phyloP scores from a whole-genome alignment of 2,797 vertebrate genomes.

The Chrosomus eos region DNA sequence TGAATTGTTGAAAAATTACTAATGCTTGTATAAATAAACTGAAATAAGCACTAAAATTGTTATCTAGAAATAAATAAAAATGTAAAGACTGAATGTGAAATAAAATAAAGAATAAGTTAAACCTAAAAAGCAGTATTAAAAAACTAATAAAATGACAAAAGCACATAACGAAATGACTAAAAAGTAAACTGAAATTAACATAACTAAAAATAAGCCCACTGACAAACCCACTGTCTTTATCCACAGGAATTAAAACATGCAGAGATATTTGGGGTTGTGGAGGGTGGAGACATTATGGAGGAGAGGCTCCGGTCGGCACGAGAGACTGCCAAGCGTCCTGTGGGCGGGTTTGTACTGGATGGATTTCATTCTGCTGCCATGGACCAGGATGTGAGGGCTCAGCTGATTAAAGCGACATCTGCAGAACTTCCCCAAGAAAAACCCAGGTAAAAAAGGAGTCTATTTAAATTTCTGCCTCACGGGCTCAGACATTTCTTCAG shows the following conservation, averaged over 20 bases:
- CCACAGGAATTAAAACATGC: slow-evolving; percentile 84
- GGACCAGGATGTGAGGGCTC: slow-evolving; percentile 79
- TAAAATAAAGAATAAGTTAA: neutral
- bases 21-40: no score
- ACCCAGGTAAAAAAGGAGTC: slow-evolving; percentile 80
- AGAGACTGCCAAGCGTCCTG: slow-evolving; percentile 93
- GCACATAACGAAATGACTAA: neutral
- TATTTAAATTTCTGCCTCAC: neutral
- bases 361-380: slow-evolving; percentile 84
- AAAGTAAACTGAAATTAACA: neutral
- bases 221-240: neutral
- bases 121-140: neutral
- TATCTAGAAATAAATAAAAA: neutral
- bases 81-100: neutral
- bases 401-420: slow-evolving; percentile 84
- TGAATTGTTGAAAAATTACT: neutral
- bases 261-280: slow-evolving; percentile 89
- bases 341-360: slow-evolving; percentile 93
- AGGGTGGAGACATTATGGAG: slow-evolving; percentile 90
- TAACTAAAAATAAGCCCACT: neutral
- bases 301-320: slow-evolving; percentile 90
- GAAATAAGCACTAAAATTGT: neutral
- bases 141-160: neutral
- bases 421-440: slow-evolving; percentile 91
- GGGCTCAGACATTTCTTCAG: neutral